Percentiles rank a stretch among this genome's conserved stretches.
Evolutionary conservation across 2,888 invertebrate genomes (phyloP).

Genomic region (Cataglyphis albicans): DNA sequence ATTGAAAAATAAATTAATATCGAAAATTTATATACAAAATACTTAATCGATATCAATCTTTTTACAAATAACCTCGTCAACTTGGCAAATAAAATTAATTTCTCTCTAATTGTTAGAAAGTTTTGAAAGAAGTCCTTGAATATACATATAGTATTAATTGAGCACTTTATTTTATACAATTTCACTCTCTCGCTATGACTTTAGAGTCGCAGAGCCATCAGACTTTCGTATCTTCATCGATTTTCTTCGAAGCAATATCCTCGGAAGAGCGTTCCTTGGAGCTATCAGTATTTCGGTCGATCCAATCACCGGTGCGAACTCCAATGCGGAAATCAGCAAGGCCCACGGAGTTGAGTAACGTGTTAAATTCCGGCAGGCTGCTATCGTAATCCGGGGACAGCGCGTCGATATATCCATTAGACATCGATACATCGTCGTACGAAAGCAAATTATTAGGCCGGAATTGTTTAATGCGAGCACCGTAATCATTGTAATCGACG

Average conservation of each 20-base stretch:
- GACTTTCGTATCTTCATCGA: neutral
- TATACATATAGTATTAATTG: neutral
- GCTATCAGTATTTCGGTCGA: slow-evolving; percentile 13
- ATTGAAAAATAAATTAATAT: slow-evolving; percentile 10
- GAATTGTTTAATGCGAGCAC: slow-evolving; percentile 59
- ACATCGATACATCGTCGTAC: neutral
- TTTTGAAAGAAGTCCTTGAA: neutral
- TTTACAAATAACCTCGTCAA: neutral
- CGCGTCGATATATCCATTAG: slow-evolving; percentile 39
- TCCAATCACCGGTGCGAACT: slow-evolving; percentile 41
- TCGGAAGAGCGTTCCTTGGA: neutral
- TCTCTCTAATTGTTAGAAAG: neutral
- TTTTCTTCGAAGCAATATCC: slow-evolving; percentile 25
- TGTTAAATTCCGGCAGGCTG: slow-evolving; percentile 35
- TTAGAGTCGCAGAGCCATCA: neutral
- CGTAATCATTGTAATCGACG: slow-evolving; percentile 73
- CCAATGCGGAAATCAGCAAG: slow-evolving; percentile 58
- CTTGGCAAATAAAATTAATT: neutral
- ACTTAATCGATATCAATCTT: neutral
- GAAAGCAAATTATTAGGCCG: slow-evolving; percentile 42
- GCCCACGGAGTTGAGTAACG: slow-evolving; percentile 44
- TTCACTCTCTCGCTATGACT: neutral
- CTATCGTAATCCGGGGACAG: slow-evolving; percentile 21
- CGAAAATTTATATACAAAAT: neutral
- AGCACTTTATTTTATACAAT: slow-evolving; percentile 21